Percentiles rank a stretch among this genome's conserved stretches.
Conservation (phyloP, 2,797 vertebrate species). For the Monodelphis domestica region DNA sequence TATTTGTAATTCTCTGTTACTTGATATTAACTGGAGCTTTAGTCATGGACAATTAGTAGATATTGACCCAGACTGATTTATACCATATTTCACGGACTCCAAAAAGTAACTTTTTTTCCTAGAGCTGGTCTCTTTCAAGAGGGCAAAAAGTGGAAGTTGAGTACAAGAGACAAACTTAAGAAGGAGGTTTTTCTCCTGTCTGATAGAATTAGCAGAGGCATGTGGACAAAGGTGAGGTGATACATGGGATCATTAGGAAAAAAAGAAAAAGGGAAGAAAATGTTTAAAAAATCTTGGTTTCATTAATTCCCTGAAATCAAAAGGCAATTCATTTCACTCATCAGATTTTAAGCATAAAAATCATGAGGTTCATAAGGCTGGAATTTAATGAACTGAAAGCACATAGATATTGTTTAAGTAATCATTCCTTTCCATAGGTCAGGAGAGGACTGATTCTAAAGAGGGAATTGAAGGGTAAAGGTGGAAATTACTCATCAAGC, state of each 20-base stretch:
- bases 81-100: conserved; percentile 44
- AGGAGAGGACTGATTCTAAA: neutral
- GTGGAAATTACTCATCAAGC: neutral
- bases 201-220: neutral
- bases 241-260: neutral
- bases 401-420: conserved; percentile 32
- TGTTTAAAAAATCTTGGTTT: neutral
- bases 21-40: conserved; percentile 67
- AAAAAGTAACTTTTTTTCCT: conserved; percentile 55
- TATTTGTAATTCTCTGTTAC: conserved; percentile 75
- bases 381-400: conserved; percentile 71
- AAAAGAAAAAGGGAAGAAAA: no score
- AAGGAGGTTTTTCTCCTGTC: neutral
- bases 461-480: neutral
- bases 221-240: neutral
- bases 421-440: conserved; percentile 34
- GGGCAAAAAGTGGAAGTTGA: neutral
- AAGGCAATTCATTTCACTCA: conserved; percentile 26
- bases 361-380: conserved; percentile 52
- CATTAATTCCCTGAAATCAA: conserved; percentile 5
- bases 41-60: conserved; percentile 78
- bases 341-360: conserved; percentile 39
- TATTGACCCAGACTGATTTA: conserved; percentile 70
- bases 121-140: conserved; percentile 41
- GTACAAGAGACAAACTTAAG: neutral